Evolutionary conservation across 2,113 vertebrate species (phyloP).

Genomic region (Lucifuga dentata): DNA sequence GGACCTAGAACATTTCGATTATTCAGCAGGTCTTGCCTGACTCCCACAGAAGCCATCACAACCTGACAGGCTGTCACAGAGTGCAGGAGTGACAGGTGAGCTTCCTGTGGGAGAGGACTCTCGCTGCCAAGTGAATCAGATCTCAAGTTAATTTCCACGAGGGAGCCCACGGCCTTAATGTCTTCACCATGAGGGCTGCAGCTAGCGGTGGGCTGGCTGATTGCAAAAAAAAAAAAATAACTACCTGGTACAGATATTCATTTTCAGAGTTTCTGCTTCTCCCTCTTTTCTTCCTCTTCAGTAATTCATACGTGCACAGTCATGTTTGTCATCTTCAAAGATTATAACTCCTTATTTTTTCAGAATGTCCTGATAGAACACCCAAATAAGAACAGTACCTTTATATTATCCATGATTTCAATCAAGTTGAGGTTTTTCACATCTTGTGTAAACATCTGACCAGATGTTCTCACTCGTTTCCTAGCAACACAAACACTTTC

Average conservation of each 20-base stretch:
- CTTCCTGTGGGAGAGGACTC: conserved; percentile 38
- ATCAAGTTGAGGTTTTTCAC: conserved; percentile 35
- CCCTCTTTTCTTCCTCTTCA: no score
- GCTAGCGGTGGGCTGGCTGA: neutral
- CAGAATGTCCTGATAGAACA: no score
- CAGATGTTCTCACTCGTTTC: conserved; percentile 49
- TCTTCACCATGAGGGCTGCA: conserved; percentile 20
- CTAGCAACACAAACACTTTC: conserved; percentile 47
- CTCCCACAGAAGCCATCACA: conserved; percentile 25
- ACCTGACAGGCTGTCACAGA: conserved; percentile 19
- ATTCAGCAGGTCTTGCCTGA: conserved; percentile 41
- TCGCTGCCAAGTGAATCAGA: conserved; percentile 37
- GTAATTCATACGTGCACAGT: no score
- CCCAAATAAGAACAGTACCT: no score
- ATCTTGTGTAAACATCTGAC: conserved; percentile 51
- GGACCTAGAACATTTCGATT: conserved; percentile 42
- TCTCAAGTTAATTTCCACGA: conserved; percentile 44
- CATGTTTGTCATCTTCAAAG: no score
- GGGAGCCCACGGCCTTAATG: conserved; percentile 31
- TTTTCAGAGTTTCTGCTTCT: no score
- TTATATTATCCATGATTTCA: conserved; percentile 1
- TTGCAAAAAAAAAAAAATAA: neutral
- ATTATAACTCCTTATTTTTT: no score
- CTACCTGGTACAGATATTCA: neutral
- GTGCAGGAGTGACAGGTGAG: conserved; percentile 29